Evolutionary conservation across 2,797 vertebrate genomes (phyloP), one percentile per base, ranked within the genome.

Genomic region (Pipistrellus pipistrellus): DNA sequence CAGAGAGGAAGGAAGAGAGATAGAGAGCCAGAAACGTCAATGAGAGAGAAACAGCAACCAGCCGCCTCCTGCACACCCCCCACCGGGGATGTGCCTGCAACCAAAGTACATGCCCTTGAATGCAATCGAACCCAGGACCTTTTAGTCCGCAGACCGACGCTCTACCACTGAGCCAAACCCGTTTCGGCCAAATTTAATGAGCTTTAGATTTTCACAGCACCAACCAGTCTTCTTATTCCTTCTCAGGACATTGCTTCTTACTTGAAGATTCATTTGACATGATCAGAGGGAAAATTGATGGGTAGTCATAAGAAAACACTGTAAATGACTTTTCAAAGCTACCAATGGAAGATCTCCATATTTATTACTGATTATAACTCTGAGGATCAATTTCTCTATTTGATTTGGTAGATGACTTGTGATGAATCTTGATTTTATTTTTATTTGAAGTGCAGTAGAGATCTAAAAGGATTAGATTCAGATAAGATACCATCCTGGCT

Each of bases 391-490:
- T 94, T 89, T 71, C 57, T 95, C 30, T 78, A 25, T 27, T 71
- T 38, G 69, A 85, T 89, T 92, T 90, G 27, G 38, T 69, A 90
- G 62, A 82, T 91, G 80, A 72, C 57, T 69, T 78, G 1, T 72
- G 59, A 93, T 78, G 15, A 77, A 55, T 51, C 32, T 0, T 78
- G 41, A 46, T 80, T 95, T 95, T 93, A 66, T 87, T 53, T 85
- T 81, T 51, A 62, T 72, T 73, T 83, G 62, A 90, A 90, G 53
- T 91, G 27, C 46, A 80, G 23, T 89, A 30, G 51, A 85, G 17
- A 64, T 78, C n/a, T 93, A 93, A 85, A 92, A 93, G 66, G 69
- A 82, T 85, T 44, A 76, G 62, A 78, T 77, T 90, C 59, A 83
- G 38, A n/a, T 89, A 69, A 81, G 41, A 62, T 71, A 89, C 69